Percentiles rank a stretch among this genome's conserved stretches.
Evolutionary conservation across 2,888 invertebrate species (phyloP).

Genomic region (Himalopsyche japonica): DNA sequence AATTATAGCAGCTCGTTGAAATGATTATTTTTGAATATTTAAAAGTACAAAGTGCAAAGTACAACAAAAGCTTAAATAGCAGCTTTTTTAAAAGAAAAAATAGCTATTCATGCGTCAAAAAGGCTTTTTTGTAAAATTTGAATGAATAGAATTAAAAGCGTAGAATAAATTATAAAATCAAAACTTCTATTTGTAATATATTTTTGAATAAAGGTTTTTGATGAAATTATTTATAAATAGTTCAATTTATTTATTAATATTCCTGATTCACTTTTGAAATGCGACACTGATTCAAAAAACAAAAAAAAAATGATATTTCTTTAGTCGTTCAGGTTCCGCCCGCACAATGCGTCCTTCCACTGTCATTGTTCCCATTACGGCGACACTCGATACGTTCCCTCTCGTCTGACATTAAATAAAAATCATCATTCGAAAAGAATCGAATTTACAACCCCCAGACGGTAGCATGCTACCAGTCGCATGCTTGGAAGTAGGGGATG

Average conservation of each 20-base stretch:
- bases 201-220: too few relatives aligned
- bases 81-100: too few relatives aligned
- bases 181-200: too few relatives aligned
- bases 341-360: not conserved
- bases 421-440: slow-evolving; percentile 41
- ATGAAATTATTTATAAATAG: too few relatives aligned
- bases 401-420: slow-evolving; percentile 36
- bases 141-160: too few relatives aligned
- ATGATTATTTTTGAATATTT: too few relatives aligned
- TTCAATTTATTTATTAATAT: not conserved
- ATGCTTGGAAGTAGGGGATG: not conserved
- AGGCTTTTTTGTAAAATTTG: too few relatives aligned
- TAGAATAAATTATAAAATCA: too few relatives aligned
- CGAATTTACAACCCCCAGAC: slow-evolving; percentile 39
- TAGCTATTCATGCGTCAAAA: too few relatives aligned
- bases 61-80: too few relatives aligned
- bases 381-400: slow-evolving; percentile 34
- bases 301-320: not conserved
- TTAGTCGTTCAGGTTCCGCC: not conserved
- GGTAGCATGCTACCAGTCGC: slow-evolving; percentile 2
- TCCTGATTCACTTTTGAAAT: not conserved
- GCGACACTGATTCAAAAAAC: not conserved
- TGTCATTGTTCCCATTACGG: slow-evolving; percentile 34
- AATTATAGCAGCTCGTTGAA: too few relatives aligned
- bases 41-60: too few relatives aligned